These are phyloP conservation scores for Papilio gigon DNA, from an alignment of 2,888 invertebrate genomes.

Conservation along the genomic window DNA sequence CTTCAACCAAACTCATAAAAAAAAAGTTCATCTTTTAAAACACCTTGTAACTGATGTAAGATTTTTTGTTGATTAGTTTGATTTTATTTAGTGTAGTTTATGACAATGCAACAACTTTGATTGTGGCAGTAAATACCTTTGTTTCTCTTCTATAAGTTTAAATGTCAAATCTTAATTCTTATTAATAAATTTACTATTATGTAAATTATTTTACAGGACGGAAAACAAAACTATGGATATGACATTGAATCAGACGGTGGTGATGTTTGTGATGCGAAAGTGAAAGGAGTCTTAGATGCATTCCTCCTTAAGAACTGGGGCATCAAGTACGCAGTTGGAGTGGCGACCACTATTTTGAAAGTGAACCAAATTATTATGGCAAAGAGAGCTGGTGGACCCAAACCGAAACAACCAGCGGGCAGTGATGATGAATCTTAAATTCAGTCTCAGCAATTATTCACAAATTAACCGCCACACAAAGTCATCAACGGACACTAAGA, in stretches of 20 bases:
- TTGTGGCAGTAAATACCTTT: too few species aligned
- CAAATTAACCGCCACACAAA: too few species aligned
- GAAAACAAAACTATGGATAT: constrained; percentile 91
- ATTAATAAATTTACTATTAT: too few species aligned
- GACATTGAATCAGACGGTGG: constrained; percentile 92
- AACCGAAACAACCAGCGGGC: constrained; percentile 85
- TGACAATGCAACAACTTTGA: too few species aligned
- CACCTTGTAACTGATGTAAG: too few species aligned
- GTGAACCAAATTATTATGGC: constrained; percentile 99
- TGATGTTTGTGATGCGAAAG: constrained; percentile 87
- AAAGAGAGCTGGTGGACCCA: constrained; percentile 97
- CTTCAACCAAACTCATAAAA: too few species aligned
- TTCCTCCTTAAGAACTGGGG: constrained; percentile 95
- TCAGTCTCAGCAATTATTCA: constrained; percentile 36
- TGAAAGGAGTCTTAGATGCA: constrained; percentile 91
- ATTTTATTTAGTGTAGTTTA: too few species aligned
- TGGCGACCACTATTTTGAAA: constrained; percentile 94
- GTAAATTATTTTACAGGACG: constrained; percentile 78
- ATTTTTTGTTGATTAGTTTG: too few species aligned
- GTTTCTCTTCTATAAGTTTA: too few species aligned
- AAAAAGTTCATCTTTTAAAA: too few species aligned
- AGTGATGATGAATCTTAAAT: constrained; percentile 89
- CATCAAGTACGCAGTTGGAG: constrained; percentile 96
- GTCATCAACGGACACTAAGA: neutral
- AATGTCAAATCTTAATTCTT: too few species aligned